Evolutionary conservation across 2,888 invertebrate genomes (phyloP).

Genomic region (Dynastes hyllus): DNA sequence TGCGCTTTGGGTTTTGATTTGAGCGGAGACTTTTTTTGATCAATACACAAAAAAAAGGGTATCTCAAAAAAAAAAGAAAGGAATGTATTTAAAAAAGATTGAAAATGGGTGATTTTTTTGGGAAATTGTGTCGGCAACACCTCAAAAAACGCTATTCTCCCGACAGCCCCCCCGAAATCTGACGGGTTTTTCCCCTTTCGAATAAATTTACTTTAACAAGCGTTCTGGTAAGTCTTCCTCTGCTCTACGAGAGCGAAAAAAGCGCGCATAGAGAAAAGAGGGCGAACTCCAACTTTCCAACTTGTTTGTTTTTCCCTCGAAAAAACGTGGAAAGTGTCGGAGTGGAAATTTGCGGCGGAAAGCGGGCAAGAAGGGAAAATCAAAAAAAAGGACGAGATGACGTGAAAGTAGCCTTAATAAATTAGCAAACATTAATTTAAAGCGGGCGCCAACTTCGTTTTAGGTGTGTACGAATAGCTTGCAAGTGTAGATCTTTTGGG

Average conservation of each 20-base stretch:
- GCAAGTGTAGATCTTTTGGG: neutral
- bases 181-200: conserved; percentile 23
- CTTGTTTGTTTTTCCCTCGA: conserved; percentile 23
- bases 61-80: too few relatives aligned
- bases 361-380: neutral
- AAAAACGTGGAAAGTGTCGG: conserved; percentile 2
- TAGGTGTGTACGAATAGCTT: neutral
- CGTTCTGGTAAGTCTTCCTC: neutral
- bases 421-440: conserved; percentile 16
- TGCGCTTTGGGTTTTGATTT: too few relatives aligned
- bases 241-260: neutral
- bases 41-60: too few relatives aligned
- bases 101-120: too few relatives aligned
- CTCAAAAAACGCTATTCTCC: neutral
- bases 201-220: conserved; percentile 29
- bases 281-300: conserved; percentile 7
- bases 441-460: neutral
- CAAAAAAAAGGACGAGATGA: too few relatives aligned
- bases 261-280: neutral
- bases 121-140: neutral
- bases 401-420: neutral
- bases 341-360: too few relatives aligned
- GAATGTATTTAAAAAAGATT: too few relatives aligned
- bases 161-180: conserved; percentile 7
- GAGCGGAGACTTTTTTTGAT: too few relatives aligned